Base-by-base conservation (phyloP, 2,113 vertebrate species). In the Haemorhous mexicanus region DNA sequence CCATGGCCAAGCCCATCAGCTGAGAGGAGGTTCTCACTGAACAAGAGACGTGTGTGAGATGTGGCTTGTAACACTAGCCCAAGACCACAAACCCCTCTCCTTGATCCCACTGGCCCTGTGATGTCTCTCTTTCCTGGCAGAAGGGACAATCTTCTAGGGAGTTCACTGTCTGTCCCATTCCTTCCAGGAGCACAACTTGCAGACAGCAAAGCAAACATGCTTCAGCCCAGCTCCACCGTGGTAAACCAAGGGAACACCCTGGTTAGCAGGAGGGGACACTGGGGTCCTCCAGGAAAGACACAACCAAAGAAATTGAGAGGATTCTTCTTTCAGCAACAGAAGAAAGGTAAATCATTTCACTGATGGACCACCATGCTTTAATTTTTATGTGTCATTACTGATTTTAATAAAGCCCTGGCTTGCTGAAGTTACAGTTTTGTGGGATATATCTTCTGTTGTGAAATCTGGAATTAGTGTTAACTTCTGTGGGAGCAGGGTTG, bases 31-130 rank as follows among this genome's bases (percentile, higher is more conserved):
- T 22, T 58, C 28, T 70, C 23, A 27, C 22, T 55, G 33, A 75
- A 7, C 6, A 47, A 68, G 21, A 17, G 30, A 68, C 7, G 8
- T 1, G 8, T 0, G 0, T 33, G 18, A 49, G 6, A 22, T 11
- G 7, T 52, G 43, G 53, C 8, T 9, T 69, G 22, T 77, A 23
- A 53, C 30, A 43, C 4, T 6, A 69, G 8, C 13, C 37, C 21
- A 68, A 59, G 47, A 3, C 8, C 56, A 72, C 9, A 72, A 70
- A 43, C 2, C 14, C 4, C 3, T 68, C 30, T 55, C 14, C 7
- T 24, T 77, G 28, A 30, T 47, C 28, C 37, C 35, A 59, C 28
- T 4, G 1, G 4, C 5, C 14, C 5, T 1, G 6, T 23, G 33
- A 24, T n/a, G 5, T 8, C 17, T 53, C 21, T 7, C 3, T 66